A percentile compares a stretch with the other conserved stretches of the same genome.
Conservation (phyloP, 2,113 vertebrate genomes). For the Colaptes auratus region DNA sequence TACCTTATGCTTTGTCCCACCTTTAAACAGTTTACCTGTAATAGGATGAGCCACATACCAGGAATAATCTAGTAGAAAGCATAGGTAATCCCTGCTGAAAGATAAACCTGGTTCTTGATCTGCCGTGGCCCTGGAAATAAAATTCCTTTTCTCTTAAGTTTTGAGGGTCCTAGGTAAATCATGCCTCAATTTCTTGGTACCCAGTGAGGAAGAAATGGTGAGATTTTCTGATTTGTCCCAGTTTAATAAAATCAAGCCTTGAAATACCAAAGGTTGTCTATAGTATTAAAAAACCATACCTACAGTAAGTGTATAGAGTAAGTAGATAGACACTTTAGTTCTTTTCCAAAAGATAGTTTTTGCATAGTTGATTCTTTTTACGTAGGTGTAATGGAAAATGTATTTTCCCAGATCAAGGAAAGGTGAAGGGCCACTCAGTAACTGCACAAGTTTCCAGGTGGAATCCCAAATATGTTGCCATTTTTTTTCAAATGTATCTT, state of each 20-base stretch:
- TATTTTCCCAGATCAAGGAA: neutral
- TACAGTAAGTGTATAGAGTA: neutral
- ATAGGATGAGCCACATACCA: conserved; percentile 32
- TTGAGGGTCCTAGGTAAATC: neutral
- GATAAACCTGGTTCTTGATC: conserved; percentile 30
- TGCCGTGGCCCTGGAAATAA: conserved; percentile 3
- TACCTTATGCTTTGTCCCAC: neutral
- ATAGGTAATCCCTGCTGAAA: conserved; percentile 33
- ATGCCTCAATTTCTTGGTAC: neutral
- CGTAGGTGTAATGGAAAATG: neutral
- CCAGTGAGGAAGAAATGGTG: neutral
- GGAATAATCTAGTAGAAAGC: conserved; percentile 32
- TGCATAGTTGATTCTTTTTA: neutral
- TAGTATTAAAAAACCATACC: neutral
- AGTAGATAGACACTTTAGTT: neutral
- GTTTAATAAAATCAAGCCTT: neutral
- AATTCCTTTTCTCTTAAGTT: conserved; percentile 5
- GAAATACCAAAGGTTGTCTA: neutral
- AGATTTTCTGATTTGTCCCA: neutral
- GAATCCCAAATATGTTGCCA: neutral
- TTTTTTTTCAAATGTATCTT: neutral
- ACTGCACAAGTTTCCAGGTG: neutral
- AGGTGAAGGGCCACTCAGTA: neutral
- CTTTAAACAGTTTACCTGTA: conserved; percentile 47
- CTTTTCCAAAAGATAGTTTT: neutral